phyloP scores from a whole-genome alignment of 2,888 invertebrate genomes.

The Chymomyza procnemis region DNA sequence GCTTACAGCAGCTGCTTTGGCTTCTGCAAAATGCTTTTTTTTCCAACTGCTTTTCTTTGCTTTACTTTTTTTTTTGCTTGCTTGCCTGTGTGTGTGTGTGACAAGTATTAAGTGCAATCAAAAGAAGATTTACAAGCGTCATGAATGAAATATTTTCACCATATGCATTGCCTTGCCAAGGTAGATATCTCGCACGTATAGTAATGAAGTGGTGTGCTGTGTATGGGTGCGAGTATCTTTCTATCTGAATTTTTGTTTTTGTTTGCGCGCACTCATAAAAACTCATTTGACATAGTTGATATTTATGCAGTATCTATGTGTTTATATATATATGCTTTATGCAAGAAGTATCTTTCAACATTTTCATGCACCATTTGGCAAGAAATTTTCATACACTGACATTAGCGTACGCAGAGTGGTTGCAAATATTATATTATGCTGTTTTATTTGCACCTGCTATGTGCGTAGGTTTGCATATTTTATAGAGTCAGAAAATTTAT shows the following conservation, averaged over 20 bases:
- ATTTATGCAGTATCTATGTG: conserved; percentile 42
- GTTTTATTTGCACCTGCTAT: not conserved
- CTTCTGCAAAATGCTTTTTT: conserved; percentile 6
- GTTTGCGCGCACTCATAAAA: conserved; percentile 43
- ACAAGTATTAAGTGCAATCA: conserved; percentile 72
- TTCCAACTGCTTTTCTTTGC: conserved; percentile 12
- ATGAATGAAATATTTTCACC: conserved; percentile 70
- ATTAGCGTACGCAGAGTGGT: not conserved
- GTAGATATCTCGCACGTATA: conserved; percentile 25
- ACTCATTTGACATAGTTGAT: conserved; percentile 58
- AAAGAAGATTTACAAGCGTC: conserved; percentile 73
- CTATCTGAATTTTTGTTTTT: conserved; percentile 16
- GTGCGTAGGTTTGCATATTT: too few species aligned
- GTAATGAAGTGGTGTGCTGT: not conserved
- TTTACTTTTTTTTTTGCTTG: conserved; percentile 31
- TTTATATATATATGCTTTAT: not conserved
- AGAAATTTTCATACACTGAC: not conserved
- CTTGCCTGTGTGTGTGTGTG: too few species aligned
- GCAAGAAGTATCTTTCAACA: not conserved
- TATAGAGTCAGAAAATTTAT: too few species aligned
- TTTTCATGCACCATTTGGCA: not conserved
- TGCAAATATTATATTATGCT: not conserved
- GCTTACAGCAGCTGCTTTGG: not conserved
- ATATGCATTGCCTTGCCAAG: conserved; percentile 50
- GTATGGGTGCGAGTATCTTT: not conserved